phyloP scores from a whole-genome alignment of 2,113 vertebrate species.

The Rutilus rutilus region DNA sequence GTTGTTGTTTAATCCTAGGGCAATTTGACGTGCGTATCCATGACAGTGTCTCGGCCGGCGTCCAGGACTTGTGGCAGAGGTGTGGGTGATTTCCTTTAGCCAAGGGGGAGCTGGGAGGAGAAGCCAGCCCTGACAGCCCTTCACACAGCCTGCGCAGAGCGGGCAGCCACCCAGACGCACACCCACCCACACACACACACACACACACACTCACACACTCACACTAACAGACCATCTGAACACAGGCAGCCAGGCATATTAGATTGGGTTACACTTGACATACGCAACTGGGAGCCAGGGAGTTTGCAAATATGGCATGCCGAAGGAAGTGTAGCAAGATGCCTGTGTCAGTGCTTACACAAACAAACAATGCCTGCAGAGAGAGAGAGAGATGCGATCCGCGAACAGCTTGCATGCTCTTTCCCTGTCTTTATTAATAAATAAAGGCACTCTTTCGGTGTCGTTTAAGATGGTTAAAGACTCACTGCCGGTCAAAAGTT shows the following conservation, averaged over 20 bases:
- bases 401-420: conserved; percentile 40
- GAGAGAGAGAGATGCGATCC: conserved; percentile 29
- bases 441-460: conserved; percentile 29
- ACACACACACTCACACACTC: conserved; percentile 27
- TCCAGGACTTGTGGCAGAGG: conserved; percentile 67
- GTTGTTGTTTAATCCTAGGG: conserved; percentile 69
- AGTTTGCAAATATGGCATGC: conserved; percentile 55
- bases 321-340: conserved; percentile 54
- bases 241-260: conserved; percentile 55
- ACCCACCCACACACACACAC: conserved; percentile 41
- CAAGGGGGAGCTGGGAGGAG: conserved; percentile 44
- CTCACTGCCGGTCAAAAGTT: background rate
- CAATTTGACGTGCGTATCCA: conserved; percentile 74
- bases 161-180: conserved; percentile 59
- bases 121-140: conserved; percentile 47
- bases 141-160: conserved; percentile 48
- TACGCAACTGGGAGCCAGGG: conserved; percentile 55
- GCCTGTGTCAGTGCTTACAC: conserved; percentile 52
- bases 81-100: conserved; percentile 54
- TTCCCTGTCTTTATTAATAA: conserved; percentile 40
- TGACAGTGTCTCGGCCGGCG: conserved; percentile 73
- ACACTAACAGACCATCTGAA: conserved; percentile 39
- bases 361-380: conserved; percentile 51
- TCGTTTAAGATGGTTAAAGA: conserved; percentile 27
- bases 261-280: conserved; percentile 58